Conservation (phyloP, 2,797 vertebrate genomes). For the Otolemur crassicaudatus region DNA sequence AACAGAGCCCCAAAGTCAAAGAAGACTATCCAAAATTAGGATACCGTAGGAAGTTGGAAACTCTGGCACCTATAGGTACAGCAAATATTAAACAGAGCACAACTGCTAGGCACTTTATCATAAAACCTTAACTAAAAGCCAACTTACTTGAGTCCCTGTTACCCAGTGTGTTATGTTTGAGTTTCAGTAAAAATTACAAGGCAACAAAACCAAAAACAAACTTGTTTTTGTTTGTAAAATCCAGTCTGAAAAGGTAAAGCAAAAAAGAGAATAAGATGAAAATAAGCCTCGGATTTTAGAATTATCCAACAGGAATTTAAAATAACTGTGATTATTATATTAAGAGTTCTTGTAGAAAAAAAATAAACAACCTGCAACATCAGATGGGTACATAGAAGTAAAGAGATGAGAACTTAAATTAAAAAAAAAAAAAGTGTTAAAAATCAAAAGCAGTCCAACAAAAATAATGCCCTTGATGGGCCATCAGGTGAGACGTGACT, state of each 20-base stretch:
- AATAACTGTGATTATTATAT: background rate
- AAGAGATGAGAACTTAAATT: background rate
- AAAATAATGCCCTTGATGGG: background rate
- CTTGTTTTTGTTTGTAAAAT: background rate
- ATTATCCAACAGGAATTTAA: background rate
- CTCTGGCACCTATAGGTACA: background rate
- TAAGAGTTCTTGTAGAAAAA: background rate
- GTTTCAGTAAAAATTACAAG: background rate
- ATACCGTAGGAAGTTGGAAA: background rate
- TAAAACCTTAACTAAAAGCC: background rate
- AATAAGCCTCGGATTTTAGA: background rate
- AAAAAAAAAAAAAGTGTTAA: background rate
- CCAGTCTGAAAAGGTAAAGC: background rate
- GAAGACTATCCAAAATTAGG: background rate
- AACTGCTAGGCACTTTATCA: background rate
- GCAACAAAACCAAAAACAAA: background rate
- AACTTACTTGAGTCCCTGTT: background rate
- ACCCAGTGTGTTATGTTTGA: background rate
- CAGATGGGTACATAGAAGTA: background rate
- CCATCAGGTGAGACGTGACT: background rate
- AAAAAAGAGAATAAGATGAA: background rate
- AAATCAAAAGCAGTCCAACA: background rate
- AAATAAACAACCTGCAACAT: background rate
- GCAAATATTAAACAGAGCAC: background rate
- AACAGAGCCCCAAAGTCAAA: background rate